phyloP scores from a whole-genome alignment of 2,113 vertebrate genomes.

The Anarhynchus alexandrinus region DNA sequence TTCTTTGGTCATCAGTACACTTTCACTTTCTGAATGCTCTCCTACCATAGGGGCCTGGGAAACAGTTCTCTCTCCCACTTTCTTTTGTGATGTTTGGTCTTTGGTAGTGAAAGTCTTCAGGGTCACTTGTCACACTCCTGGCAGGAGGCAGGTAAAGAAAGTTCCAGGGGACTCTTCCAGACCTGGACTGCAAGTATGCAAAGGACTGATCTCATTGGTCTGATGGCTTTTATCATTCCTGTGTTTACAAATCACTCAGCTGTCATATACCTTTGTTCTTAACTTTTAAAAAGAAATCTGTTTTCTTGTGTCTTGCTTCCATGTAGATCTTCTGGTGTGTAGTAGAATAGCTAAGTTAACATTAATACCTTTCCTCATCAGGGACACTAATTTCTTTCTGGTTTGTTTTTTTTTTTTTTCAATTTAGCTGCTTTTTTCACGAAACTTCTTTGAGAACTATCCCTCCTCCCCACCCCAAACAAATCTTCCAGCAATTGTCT shows the following conservation, averaged over 20 bases:
- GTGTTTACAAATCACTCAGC: neutral
- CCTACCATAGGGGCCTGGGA: neutral
- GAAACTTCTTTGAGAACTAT: neutral
- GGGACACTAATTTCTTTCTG: neutral
- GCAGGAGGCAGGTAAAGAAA: neutral
- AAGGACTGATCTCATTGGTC: neutral
- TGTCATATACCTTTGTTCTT: neutral
- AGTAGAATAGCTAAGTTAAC: neutral
- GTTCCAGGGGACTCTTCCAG: neutral
- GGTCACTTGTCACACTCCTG: neutral
- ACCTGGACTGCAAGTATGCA: neutral
- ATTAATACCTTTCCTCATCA: neutral
- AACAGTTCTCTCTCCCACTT: neutral
- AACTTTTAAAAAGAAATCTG: no score
- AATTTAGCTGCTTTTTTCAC: neutral
- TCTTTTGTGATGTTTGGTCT: neutral
- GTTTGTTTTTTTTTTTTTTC: neutral
- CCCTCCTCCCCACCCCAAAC: neutral
- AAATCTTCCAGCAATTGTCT: neutral
- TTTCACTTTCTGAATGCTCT: neutral
- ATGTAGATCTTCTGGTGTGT: neutral
- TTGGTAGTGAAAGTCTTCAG: neutral
- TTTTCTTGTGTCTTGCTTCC: neutral
- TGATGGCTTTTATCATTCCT: neutral
- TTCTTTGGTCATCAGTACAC: neutral